Conservation (phyloP, 2,113 vertebrate genomes). For the Numenius arquata region DNA sequence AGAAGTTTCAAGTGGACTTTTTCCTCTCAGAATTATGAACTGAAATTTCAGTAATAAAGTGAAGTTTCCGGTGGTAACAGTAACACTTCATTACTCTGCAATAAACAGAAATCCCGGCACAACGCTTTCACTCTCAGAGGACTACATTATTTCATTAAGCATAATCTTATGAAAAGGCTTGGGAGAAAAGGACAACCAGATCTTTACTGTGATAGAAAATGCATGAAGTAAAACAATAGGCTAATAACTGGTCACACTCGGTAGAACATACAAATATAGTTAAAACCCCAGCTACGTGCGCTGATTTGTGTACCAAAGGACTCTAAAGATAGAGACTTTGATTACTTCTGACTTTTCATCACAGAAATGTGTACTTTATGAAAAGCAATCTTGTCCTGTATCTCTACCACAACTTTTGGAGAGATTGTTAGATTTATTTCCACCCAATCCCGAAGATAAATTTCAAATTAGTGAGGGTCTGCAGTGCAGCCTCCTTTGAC, state of each 20-base stretch:
- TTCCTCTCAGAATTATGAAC: background rate
- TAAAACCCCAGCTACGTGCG: rapidly evolving
- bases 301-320: background rate
- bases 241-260: background rate
- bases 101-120: background rate
- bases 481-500: background rate
- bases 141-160: background rate
- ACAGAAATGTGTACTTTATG: background rate
- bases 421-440: background rate
- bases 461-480: background rate
- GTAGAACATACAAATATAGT: background rate
- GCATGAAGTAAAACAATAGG: background rate
- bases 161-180: background rate
- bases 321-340: background rate
- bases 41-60: background rate
- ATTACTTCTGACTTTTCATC: background rate
- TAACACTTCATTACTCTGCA: background rate
- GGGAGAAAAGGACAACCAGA: background rate
- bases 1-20: background rate
- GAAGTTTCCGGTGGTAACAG: background rate
- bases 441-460: background rate
- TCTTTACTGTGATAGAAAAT: background rate
- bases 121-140: rapidly evolving
- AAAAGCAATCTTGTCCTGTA: background rate
- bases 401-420: background rate